Base-by-base conservation (phyloP, 2,797 vertebrate genomes). In the Cyclura pinguis region DNA sequence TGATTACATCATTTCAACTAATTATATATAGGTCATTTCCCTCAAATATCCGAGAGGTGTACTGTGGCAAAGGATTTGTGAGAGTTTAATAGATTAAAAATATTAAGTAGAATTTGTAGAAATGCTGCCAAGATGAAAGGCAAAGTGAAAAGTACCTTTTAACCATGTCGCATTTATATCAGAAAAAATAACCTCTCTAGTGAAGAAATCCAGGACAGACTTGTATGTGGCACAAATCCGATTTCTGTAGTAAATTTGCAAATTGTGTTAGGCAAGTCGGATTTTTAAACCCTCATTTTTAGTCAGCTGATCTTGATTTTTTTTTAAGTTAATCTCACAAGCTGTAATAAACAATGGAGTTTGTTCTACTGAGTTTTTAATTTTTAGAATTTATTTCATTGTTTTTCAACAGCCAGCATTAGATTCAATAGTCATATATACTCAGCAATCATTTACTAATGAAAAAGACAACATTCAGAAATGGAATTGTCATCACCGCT, bases 1-100 rank as follows among this genome's bases (percentile, higher is more conserved):
- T 87, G 64, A 89, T 77, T 89, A 72, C 14, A 52, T 29, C 47
- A 62, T 50, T 59, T 67, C 67, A 73, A 47, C 67, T 90, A 83
- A 87, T 90, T 83, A 67, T 16, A 62, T 52, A 57, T 80, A 84
- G 74, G 73, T 84, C 52, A 87, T 87, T 89, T 89, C 74, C 57
- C 85, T 76, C 14, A 52, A 76, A 88, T 77, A 57, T 9, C 50
- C 42, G 73, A 78, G 64, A 27, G 62, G 4, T 57, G 73, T 62
- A 50, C 42, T 69, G 9, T 22, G 32, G 57, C 62, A 78, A 80
- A 87, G 47, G 59, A 24, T 89, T 62, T 80, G 55, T 4, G 22
- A 27, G 16, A 73, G 9, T 62, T 42, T n/a, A 86, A 18, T 52
- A 47, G 38, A 35, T 78, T 47, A 38, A 78, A 84, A 59, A 57